A percentile compares a stretch with the other conserved stretches of the same genome.
Conservation (phyloP, 2,888 invertebrate genomes). For the Polietes domitor region DNA sequence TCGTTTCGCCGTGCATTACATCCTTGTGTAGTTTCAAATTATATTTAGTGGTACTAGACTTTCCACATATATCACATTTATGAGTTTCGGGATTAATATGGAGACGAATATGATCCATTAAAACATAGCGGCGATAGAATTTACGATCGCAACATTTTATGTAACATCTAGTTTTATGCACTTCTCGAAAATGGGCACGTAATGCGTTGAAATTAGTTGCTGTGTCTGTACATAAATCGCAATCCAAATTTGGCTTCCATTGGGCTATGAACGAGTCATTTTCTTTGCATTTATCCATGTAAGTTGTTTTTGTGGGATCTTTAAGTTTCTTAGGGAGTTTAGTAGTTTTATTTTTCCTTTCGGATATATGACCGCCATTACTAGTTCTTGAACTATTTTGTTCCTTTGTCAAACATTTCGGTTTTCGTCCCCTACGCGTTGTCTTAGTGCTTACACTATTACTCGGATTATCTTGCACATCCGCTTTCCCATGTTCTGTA, state of each 20-base stretch:
- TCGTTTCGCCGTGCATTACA: slow-evolving; percentile 56
- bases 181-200: slow-evolving; percentile 65
- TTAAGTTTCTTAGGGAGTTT: not conserved
- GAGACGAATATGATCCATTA: slow-evolving; percentile 69
- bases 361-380: no score
- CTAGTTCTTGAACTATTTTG: not conserved
- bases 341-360: slow-evolving; percentile 30
- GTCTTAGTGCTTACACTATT: not conserved
- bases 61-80: slow-evolving; percentile 68
- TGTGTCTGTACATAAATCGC: slow-evolving; percentile 64
- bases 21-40: slow-evolving; percentile 67
- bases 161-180: slow-evolving; percentile 66
- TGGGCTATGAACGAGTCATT: slow-evolving; percentile 68
- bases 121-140: slow-evolving; percentile 65
- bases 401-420: not conserved
- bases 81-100: slow-evolving; percentile 70
- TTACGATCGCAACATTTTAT: slow-evolving; percentile 69
- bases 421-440: slow-evolving; percentile 34
- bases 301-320: not conserved
- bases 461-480: no score
- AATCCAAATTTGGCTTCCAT: slow-evolving; percentile 67
- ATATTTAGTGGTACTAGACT: slow-evolving; percentile 65
- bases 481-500: not conserved
- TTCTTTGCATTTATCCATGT: slow-evolving; percentile 54
- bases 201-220: slow-evolving; percentile 63